Base-by-base conservation (phyloP, 2,888 invertebrate genomes). In the Agrotis segetum region DNA sequence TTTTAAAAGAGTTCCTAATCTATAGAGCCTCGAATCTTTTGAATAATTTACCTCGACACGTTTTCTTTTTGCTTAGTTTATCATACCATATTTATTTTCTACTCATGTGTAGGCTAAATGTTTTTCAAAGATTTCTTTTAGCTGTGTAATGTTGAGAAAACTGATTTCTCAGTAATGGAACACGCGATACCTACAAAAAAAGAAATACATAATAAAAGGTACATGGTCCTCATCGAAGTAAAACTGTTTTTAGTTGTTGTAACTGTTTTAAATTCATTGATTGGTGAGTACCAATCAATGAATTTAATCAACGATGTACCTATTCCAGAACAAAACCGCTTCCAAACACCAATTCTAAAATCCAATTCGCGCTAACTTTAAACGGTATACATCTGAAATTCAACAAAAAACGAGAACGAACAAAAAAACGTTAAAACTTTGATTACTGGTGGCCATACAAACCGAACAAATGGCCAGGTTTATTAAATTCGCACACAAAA, bases 401-500 rank as follows among this genome's bases (percentile, higher is more conserved):
- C 24, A 67, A 55, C 49, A 72, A 63, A 71, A 71, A 70, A 65
- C 58, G 55, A 13, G 44, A 67, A 55, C 60, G 74, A 69, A 72
- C 40, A 61, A 71, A 67, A 78, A 67, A 71, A 58, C 58, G 58
- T 74, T 73, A 80, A 74, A 80, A 85, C 85, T 83, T 85, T 79
- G 80, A 86, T 82, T 77, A 76, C 80, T 72, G 76, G 60, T 47
- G 58, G 66, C 70, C 78, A 74, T 68, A 75, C 80, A 77, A 73
- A 71, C 61, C 62, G 76, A 79, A 80, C 80, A 83, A 85, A 83
- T 80, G 69, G 75, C 58, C 47, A 69, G 74, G 73, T 85, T 85
- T 84, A 84, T 85, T 84, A 80, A 80, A 85, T 84, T 84, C 65
- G 65, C 85, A 58, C 74, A 83, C 85, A 86, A 84, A 81, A 82